Evolutionary conservation across 2,113 vertebrate genomes (phyloP), one percentile per base, ranked within the genome.

Genomic region (Opisthocomus hoazin): DNA sequence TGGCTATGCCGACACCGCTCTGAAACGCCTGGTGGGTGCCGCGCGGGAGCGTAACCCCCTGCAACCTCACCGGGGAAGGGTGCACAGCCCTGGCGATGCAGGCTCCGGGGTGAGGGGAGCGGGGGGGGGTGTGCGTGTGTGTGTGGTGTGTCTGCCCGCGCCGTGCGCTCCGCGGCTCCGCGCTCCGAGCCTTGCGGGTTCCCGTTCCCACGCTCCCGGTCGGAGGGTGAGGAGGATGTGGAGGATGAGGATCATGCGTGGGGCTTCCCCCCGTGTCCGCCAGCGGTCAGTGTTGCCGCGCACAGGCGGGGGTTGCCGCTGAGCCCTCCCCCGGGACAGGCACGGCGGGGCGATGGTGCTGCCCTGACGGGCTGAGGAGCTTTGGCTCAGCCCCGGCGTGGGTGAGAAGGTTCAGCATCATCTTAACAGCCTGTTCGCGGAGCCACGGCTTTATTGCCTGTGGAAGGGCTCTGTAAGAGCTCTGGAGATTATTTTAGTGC

Each of bases 241-340:
- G 57, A 53, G 51, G 77, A 65, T 39, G 58, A 79, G 29, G 90
- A 83, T 6, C 43, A 15, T 32, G 30, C 6, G 30, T 36, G 4
- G 84, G 74, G 51, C 73, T 63, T 89, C 71, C 66, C 73, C 54
- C 41, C 21, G 12, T 73, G 91, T 60, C 96, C 96, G 22, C 95
- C 94, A 97, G 96, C 93, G 94, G 97, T 96, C 97, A 97, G 87
- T 95, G 86, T 96, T 96, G 95, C 76, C 22, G 80, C 77, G 1
- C 63, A 26, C 81, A 92, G 15, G n/a, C n/a, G n/a, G n/a, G n/a
- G n/a, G n/a, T n/a, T n/a, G n/a, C n/a, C n/a, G n/a, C n/a, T n/a
- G n/a, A n/a, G n/a, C n/a, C n/a, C n/a, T n/a, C 48, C 39, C n/a
- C 30, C 1, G 15, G 76, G 41, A 32, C 7, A 24, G 21, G 3